Base-by-base conservation (phyloP, 2,888 invertebrate genomes). In the Watsonalla cultraria region DNA sequence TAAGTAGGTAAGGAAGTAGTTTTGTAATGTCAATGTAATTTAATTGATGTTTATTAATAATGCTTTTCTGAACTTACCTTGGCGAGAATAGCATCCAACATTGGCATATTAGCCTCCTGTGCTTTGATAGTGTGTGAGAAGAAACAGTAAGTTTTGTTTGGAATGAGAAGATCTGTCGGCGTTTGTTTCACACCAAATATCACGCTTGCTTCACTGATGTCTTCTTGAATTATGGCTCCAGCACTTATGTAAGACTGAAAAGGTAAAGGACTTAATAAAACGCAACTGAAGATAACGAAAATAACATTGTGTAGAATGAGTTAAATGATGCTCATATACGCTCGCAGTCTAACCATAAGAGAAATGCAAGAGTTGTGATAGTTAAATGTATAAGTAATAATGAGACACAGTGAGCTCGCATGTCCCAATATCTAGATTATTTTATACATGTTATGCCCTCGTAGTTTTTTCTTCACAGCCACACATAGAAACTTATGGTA, bases 121-220 rank as follows among this genome's bases (percentile, higher is more conserved):
- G 99, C 99, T 85, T 99, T 99, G 70, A 99, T 99, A 0, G 99
- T 99, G 82, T 99, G 99, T 0, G 99, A 99, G 86, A 99, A 99
- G 85, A 99, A 96, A 72, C 98, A 98, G 78, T 99, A 99, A 0
- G 99, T 99, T 87, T 98, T 99, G 76, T 98, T 95, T 0, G 99
- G 98, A 58, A 99, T 95, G 8, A 99, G 92, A 46, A 96, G 93
- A 74, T 98, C 98, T 7, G 97, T 94, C 0, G 99, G 99, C 0
- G 96, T 95, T 66, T 97, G 97, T 76, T 99, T 99, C 5, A 99
- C 99, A 0, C 99, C 99, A 74, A 99, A 97, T 68, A 99, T 98
- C 0, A 99, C 95, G 46, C 95, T 95, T 0, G 99, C 99, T 74
- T 98, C 98, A 67, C 96, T 96, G 57, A 99, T 96, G 78, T 99